Base-by-base conservation (phyloP, 2,797 vertebrate species). In the Allobates femoralis region DNA sequence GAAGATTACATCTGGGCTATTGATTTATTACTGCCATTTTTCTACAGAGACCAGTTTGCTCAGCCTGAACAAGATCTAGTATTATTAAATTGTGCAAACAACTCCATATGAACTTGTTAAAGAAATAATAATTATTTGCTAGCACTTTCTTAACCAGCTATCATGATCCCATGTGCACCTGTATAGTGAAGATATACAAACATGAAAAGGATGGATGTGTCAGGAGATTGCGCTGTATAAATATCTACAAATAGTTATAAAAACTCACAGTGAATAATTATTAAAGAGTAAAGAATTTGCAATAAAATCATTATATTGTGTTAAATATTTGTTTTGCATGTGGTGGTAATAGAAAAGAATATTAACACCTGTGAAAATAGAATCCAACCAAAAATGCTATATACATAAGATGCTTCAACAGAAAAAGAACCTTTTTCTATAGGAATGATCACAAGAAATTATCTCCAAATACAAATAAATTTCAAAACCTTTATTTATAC, bases 1-100 rank as follows among this genome's bases (percentile, higher is more conserved):
- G 92, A 95, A 97, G 97, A 99, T 99, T 98, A 97, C 96, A 98
- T 98, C 97, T 96, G 91, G 94, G 93, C 91, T 93, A 95, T 96
- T 98, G 97, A 99, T 99, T 99, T 98, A 99, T 96, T 92, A 87
- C 94, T 86, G 89, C 87, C 88, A 90, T 89, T 89, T 83, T 91
- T 85, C 93, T 85, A 92, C 89, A 93, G 95, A 95, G 93, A 96
- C 95, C 94, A 95, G 96, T 97, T 96, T 96, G 95, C 93, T 95
- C 91, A 92, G 94, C 89, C 90, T 87, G 92, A 93, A 92, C 90
- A 93, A 95, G 93, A 95, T 92, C 90, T 86, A 91, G 92, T 93
- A 91, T 95, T 95, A 95, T 95, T 94, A 93, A 94, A 93, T 87
- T 78, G 89, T 92, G 91, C 91, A 95, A 94, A 95, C 93, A 94